phyloP scores from a whole-genome alignment of 1,140 invertebrate genomes.

The Carcinoscorpius rotundicauda region DNA sequence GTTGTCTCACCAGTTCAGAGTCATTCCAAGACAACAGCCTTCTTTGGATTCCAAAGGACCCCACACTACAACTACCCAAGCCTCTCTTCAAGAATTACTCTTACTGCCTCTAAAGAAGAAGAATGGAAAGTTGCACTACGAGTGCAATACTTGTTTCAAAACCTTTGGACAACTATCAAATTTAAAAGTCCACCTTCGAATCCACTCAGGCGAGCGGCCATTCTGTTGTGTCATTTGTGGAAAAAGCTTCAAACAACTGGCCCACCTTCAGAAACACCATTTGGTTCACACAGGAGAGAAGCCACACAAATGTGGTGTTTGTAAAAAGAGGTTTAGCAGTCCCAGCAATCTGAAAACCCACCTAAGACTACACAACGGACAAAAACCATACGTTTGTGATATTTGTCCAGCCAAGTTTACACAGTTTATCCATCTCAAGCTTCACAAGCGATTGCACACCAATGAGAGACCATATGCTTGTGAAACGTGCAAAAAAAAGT shows the following conservation, averaged over 20 bases:
- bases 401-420: conserved; percentile 95
- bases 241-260: conserved; percentile 91
- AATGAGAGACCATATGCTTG: conserved; percentile 96
- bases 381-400: conserved; percentile 87
- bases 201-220: conserved; percentile 94
- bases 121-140: conserved; percentile 98
- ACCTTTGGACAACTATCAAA: conserved; percentile 98
- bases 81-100: conserved; percentile 47
- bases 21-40: background rate
- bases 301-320: conserved; percentile 93
- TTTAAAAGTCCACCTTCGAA: conserved; percentile 91
- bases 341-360: conserved; percentile 99
- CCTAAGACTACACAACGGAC: conserved; percentile 69
- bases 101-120: conserved; percentile 94
- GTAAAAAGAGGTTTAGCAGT: conserved; percentile 92
- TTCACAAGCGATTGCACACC: conserved; percentile 89
- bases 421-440: conserved; percentile 94
- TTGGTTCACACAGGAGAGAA: conserved; percentile 98
- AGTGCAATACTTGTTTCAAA: conserved; percentile 97
- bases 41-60: background rate
- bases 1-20: too few species aligned
- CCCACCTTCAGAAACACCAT: conserved; percentile 94
- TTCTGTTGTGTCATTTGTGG: conserved; percentile 89
- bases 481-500: conserved; percentile 89
- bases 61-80: conserved; percentile 62